Percentiles rank a stretch among this genome's conserved stretches.
phyloP scores from a whole-genome alignment of 2,113 vertebrate genomes.

The Dasyprocta punctata region DNA sequence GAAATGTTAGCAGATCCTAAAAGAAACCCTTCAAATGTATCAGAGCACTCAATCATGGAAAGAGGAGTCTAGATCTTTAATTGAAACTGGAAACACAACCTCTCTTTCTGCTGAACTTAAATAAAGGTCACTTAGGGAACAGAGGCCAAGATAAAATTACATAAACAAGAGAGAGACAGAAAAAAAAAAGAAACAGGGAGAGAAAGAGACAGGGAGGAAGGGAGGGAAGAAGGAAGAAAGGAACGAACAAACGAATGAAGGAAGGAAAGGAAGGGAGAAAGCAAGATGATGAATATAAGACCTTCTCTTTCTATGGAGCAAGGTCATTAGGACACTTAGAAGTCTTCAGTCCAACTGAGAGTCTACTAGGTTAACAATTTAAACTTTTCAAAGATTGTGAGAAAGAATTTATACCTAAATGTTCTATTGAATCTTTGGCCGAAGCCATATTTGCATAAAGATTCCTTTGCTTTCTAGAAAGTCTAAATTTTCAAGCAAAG shows the following conservation, averaged over 20 bases:
- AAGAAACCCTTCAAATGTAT: neutral
- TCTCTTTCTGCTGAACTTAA: neutral
- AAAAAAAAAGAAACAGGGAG: neutral
- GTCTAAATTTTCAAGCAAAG: neutral
- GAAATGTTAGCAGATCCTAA: neutral
- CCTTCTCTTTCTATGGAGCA: neutral
- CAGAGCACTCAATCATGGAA: neutral
- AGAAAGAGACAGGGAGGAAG: neutral
- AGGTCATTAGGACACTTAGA: neutral
- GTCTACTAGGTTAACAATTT: neutral
- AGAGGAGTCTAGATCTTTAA: neutral
- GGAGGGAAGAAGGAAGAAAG: too few relatives aligned
- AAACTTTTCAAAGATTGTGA: neutral
- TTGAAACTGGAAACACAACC: neutral
- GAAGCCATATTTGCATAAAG: neutral
- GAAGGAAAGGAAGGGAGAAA: too few relatives aligned
- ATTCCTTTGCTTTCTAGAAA: neutral
- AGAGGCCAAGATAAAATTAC: neutral
- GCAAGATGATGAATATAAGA: neutral
- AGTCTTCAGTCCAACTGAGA: neutral
- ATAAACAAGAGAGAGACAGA: neutral
- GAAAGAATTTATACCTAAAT: neutral
- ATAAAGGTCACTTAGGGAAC: neutral
- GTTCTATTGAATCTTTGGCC: neutral
- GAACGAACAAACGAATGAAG: too few relatives aligned